Percentiles rank a stretch among this genome's conserved stretches.
Evolutionary conservation across 1,140 invertebrate genomes (phyloP).

Genomic region (Meloidogyne exigua): DNA sequence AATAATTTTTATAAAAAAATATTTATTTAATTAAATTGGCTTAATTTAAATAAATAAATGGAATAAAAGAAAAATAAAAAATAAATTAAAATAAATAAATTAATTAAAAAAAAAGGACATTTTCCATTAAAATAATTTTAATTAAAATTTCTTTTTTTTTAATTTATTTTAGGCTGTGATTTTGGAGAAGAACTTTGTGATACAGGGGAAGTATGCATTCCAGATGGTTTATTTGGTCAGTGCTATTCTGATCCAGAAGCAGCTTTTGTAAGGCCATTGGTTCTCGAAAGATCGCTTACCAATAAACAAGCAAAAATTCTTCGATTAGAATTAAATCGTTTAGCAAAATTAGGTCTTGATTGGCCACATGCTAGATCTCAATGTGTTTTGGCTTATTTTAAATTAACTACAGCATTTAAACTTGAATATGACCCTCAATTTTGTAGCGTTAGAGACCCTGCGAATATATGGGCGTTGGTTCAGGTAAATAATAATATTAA

Average conservation of each 20-base stretch:
- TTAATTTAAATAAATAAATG: no score
- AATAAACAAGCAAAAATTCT: slow-evolving; percentile 35
- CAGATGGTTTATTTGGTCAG: slow-evolving; percentile 53
- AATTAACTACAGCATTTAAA: slow-evolving; percentile 40
- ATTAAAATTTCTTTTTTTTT: no score
- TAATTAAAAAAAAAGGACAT: no score
- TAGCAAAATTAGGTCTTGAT: slow-evolving; percentile 45
- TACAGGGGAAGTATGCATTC: slow-evolving; percentile 36
- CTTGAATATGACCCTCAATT: slow-evolving; percentile 52
- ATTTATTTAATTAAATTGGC: no score
- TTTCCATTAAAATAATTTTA: no score
- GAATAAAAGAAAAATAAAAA: no score
- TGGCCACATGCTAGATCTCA: slow-evolving; percentile 50
- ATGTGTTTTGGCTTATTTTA: slow-evolving; percentile 52
- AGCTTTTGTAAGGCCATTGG: slow-evolving; percentile 34
- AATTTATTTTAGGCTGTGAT: slow-evolving; percentile 43
- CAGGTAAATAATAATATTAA: slow-evolving; percentile 32
- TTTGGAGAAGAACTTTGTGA: slow-evolving; percentile 48
- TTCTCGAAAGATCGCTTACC: slow-evolving; percentile 40
- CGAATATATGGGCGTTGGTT: slow-evolving; percentile 45
- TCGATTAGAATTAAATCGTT: slow-evolving; percentile 35
- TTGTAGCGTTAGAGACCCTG: slow-evolving; percentile 45
- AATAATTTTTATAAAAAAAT: not conserved
- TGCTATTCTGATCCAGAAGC: slow-evolving; percentile 42
- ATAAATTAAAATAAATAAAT: no score